Evolutionary conservation across 2,888 invertebrate species (phyloP).

Genomic region (Limnephilus marmoratus): DNA sequence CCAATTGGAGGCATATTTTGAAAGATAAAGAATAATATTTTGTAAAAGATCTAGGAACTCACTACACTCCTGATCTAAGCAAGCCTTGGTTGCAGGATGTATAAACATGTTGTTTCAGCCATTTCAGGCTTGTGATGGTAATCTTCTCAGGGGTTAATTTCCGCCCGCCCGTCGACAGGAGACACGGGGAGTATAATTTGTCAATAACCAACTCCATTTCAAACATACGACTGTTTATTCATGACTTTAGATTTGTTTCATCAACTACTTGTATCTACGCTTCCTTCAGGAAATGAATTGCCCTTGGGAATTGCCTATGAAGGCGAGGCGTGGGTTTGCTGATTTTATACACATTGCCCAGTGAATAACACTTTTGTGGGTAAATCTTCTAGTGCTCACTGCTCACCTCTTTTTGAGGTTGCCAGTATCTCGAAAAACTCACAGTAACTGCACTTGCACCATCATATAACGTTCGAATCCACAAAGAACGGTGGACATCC

Average conservation of each 20-base stretch:
- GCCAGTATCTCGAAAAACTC: background rate
- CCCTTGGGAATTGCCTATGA: background rate
- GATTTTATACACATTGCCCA: background rate
- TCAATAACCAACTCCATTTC: conserved; percentile 18
- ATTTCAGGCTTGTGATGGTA: background rate
- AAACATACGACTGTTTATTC: background rate
- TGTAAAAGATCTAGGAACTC: background rate
- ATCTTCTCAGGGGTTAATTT: conserved; percentile 40
- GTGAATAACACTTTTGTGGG: background rate
- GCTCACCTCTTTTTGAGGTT: background rate
- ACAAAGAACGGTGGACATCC: background rate
- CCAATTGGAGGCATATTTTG: too few species aligned
- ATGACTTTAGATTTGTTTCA: background rate
- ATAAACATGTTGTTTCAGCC: background rate
- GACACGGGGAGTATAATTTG: conserved; percentile 12
- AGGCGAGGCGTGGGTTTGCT: background rate
- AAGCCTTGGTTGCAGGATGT: background rate
- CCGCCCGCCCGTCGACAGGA: conserved; percentile 16
- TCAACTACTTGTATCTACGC: background rate
- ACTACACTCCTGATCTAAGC: background rate
- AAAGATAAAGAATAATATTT: background rate
- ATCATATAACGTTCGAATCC: background rate
- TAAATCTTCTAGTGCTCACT: background rate
- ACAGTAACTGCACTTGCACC: background rate
- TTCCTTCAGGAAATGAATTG: background rate